These are phyloP conservation scores for Drosophila varians DNA, from an alignment of 1,140 invertebrate species.

Conservation along the genomic window DNA sequence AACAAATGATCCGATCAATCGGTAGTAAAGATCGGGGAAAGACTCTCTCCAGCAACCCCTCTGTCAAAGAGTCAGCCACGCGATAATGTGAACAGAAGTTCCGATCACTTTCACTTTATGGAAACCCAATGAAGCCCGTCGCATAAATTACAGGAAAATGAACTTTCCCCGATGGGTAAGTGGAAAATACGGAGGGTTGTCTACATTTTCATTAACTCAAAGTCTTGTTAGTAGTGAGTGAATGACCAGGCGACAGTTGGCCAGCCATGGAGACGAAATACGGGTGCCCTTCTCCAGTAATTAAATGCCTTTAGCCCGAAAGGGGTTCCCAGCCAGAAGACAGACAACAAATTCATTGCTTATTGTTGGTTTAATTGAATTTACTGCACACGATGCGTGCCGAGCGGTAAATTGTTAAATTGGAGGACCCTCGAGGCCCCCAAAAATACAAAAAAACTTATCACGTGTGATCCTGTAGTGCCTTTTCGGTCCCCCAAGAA, in stretches of 20 bases:
- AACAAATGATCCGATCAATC: constrained; percentile 14
- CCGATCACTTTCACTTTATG: constrained; percentile 42
- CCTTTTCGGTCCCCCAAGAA: constrained; percentile 1
- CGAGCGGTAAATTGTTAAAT: constrained; percentile 61
- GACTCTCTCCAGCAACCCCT: constrained; percentile 2
- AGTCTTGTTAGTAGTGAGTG: constrained; percentile 22
- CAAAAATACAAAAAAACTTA: constrained; percentile 29
- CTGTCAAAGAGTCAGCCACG: constrained; percentile 29
- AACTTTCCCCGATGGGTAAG: not conserved
- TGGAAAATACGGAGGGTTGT: constrained; percentile 5
- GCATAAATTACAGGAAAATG: constrained; percentile 62
- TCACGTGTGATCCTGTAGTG: constrained; percentile 49
- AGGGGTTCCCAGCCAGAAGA: constrained; percentile 8
- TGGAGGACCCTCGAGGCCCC: constrained; percentile 16
- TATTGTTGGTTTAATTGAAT: constrained; percentile 71
- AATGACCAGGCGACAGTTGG: constrained; percentile 52
- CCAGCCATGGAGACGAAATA: constrained; percentile 22
- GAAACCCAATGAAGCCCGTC: constrained; percentile 59
- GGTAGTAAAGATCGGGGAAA: constrained; percentile 12
- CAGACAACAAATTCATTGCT: constrained; percentile 25
- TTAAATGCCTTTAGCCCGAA: constrained; percentile 41
- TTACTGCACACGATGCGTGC: constrained; percentile 54
- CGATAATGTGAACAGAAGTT: constrained; percentile 44
- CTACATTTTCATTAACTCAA: constrained; percentile 68
- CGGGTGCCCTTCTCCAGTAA: constrained; percentile 44